phyloP scores from a whole-genome alignment of 1,140 invertebrate species.

The Aplysia californica region DNA sequence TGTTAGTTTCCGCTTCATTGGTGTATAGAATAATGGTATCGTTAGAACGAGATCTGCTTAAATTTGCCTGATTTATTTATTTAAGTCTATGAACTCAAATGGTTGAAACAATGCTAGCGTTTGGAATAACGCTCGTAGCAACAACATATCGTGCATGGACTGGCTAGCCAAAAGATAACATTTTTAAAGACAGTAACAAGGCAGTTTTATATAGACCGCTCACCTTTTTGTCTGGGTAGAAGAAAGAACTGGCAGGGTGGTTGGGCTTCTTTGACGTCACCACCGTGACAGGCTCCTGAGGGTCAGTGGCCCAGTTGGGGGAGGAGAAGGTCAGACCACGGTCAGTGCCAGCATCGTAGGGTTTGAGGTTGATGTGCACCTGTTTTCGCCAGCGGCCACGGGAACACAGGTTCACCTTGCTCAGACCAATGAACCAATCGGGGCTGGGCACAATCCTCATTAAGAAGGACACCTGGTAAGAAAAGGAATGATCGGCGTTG shows the following conservation, averaged over 20 bases:
- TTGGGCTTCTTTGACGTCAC: constrained; percentile 43
- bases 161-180: too few relatives aligned
- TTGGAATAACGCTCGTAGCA: too few relatives aligned
- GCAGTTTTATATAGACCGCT: too few relatives aligned
- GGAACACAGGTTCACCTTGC: constrained; percentile 46
- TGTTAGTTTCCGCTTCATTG: too few relatives aligned
- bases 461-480: constrained; percentile 51
- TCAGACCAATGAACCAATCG: constrained; percentile 59
- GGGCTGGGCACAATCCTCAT: constrained; percentile 58
- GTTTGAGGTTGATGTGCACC: constrained; percentile 40
- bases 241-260: constrained; percentile 56
- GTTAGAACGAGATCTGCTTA: too few relatives aligned
- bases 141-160: too few relatives aligned
- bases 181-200: too few relatives aligned
- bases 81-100: too few relatives aligned
- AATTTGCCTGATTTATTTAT: too few relatives aligned
- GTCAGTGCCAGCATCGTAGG: constrained; percentile 56
- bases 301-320: constrained; percentile 52
- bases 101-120: too few relatives aligned
- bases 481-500: too few relatives aligned
- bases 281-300: constrained; percentile 39
- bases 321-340: constrained; percentile 55
- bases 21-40: too few relatives aligned
- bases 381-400: constrained; percentile 46
- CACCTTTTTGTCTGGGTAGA: constrained; percentile 46